Conservation (phyloP, 2,113 vertebrate genomes). For the Cyanoliseus patagonus region DNA sequence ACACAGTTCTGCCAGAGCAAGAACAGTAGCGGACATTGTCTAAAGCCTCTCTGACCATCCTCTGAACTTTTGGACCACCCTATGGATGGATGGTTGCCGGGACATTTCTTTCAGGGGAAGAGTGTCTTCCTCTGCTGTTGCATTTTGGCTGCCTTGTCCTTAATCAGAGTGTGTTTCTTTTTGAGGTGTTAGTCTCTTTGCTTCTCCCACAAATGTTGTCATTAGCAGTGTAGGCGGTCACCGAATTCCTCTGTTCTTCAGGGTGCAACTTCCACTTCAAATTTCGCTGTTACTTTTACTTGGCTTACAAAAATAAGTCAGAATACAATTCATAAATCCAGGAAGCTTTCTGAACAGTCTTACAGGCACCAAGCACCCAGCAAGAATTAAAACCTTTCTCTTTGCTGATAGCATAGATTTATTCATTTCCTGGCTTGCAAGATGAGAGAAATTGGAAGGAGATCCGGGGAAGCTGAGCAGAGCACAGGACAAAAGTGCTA, state of each 20-base stretch:
- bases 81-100: conserved; percentile 47
- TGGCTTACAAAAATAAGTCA: not conserved
- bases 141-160: conserved; percentile 40
- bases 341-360: conserved; percentile 24
- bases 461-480: not conserved
- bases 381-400: not conserved
- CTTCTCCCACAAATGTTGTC: conserved; percentile 35
- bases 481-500: not conserved
- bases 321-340: conserved; percentile 42
- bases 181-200: conserved; percentile 46
- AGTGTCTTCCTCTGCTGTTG: conserved; percentile 2
- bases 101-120: conserved; percentile 28
- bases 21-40: conserved; percentile 62
- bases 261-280: conserved; percentile 39
- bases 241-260: conserved; percentile 46
- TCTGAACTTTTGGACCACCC: conserved; percentile 56
- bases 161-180: conserved; percentile 1
- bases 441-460: not conserved
- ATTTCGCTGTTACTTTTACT: conserved; percentile 46
- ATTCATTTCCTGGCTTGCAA: conserved; percentile 30
- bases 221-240: conserved; percentile 15
- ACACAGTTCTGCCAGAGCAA: conserved; percentile 25
- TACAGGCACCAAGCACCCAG: conserved; percentile 25
- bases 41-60: conserved; percentile 40
- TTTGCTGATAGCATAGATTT: not conserved